Evolutionary conservation across 2,888 invertebrate species (phyloP), one percentile per base, ranked within the genome.

Genomic region (Spilosoma lubricipeda): DNA sequence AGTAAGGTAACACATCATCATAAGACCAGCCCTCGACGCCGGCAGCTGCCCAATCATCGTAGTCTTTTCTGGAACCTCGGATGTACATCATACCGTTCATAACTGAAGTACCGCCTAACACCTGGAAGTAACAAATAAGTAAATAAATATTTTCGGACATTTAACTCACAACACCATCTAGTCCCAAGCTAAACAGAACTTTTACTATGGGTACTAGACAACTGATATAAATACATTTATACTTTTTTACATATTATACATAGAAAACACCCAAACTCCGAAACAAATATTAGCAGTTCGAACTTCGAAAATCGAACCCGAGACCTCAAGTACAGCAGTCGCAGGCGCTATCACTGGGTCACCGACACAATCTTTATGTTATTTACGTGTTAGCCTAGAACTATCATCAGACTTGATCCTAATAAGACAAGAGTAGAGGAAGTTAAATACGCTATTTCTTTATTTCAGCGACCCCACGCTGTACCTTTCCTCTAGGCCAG

Each of bases 71-170:
- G 75, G 98, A 97, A 1, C 99, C 99, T 42, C 99, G 96, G 82
- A 99, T 98, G 92, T 99, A 99, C 97, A 98, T 99, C 99, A 99
- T 99, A 36, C 99, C 99, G 92, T 99, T 99, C 95, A 99, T 97
- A 0, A 98, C 98, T 27, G 99, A 99, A 0, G 98, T 99, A 0
- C 99, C 99, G 11, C 99, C 99, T 18, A 99, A 93, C 0, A 98
- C 98, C 97, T 97, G 20, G n/a, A 59, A 27, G 59, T 27, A 63
- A 7, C 30, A 63, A 63, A 59, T 39, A 39, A 33, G 4, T 33
- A 33, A 36, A 36, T 36, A 3, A 36, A 7, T 7, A 36, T 36
- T 36, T 36, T 4, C 36, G 4, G 5, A 36, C 36, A 36, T 36
- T 36, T 36, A 36, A 36, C 36, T 5, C 36, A 36, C 36, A 36